These are phyloP conservation scores for Trichosurus vulpecula DNA, from an alignment of 2,797 vertebrate species.

Conservation along the genomic window DNA sequence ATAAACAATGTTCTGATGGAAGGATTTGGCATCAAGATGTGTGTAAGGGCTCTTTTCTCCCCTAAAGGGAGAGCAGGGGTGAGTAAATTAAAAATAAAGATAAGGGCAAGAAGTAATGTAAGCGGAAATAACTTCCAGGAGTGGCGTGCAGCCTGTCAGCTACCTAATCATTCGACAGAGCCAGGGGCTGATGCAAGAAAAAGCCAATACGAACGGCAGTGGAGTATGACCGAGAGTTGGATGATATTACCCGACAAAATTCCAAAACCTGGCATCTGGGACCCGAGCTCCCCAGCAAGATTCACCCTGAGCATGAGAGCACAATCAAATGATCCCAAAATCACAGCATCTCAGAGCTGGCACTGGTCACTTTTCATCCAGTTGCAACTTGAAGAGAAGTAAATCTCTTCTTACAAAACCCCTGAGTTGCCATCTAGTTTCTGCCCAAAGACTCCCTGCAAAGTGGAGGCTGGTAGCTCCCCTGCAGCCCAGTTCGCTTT, in stretches of 20 bases:
- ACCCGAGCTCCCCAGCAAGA: not conserved
- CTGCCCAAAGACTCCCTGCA: not conserved
- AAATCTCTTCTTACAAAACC: not conserved
- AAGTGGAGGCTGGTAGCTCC: not conserved
- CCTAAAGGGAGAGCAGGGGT: not conserved
- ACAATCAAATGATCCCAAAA: not conserved
- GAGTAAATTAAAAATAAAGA: slow-evolving; percentile 58
- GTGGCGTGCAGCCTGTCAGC: not conserved
- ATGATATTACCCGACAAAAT: not conserved
- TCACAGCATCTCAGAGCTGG: not conserved
- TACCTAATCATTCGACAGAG: not conserved
- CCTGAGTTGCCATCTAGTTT: not conserved
- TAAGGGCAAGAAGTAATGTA: slow-evolving; percentile 2
- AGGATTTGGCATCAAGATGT: not conserved
- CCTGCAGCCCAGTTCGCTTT: not conserved
- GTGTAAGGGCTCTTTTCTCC: not conserved
- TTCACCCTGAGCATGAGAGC: not conserved
- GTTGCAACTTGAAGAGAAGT: not conserved
- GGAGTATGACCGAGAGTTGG: not conserved
- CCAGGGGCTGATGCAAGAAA: not conserved
- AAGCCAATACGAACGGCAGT: not conserved
- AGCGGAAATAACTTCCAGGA: not conserved
- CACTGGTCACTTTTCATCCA: not conserved
- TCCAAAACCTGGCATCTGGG: no score
- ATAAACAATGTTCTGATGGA: not conserved